Evolutionary conservation across 2,113 vertebrate species (phyloP).

Genomic region (Peromyscus californicus): DNA sequence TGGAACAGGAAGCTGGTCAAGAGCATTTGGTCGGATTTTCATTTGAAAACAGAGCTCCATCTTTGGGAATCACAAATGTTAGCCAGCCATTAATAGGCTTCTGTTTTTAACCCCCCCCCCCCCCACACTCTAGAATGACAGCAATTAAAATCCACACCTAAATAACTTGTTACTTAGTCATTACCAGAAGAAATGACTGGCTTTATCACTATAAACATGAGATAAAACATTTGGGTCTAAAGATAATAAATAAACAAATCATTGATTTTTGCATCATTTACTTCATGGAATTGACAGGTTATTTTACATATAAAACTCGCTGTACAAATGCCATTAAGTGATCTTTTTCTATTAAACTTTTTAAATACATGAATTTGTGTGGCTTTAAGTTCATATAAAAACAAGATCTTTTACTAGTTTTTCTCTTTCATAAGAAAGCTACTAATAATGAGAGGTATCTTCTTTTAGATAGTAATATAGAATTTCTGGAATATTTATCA

Average conservation of each 20-base stretch:
- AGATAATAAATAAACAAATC: background rate
- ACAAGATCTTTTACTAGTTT: background rate
- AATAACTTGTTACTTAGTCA: background rate
- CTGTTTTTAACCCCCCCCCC: slow-evolving; percentile 16
- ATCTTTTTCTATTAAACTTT: background rate
- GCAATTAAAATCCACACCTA: background rate
- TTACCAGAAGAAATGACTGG: background rate
- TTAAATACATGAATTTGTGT: background rate
- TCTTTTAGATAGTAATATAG: background rate
- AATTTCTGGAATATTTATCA: background rate
- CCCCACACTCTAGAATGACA: background rate
- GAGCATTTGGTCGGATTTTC: background rate
- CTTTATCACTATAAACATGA: background rate
- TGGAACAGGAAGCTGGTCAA: background rate
- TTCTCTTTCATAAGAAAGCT: background rate
- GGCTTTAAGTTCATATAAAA: background rate
- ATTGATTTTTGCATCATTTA: slow-evolving; percentile 7
- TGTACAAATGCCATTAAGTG: background rate
- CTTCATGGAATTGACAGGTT: background rate
- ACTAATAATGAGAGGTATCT: background rate
- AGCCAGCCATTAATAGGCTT: slow-evolving; percentile 16
- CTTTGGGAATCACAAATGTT: background rate
- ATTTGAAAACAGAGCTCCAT: background rate
- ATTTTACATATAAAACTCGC: slow-evolving; percentile 37
- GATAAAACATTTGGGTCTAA: background rate